phyloP scores from a whole-genome alignment of 2,113 vertebrate species.

The Mobula birostris region DNA sequence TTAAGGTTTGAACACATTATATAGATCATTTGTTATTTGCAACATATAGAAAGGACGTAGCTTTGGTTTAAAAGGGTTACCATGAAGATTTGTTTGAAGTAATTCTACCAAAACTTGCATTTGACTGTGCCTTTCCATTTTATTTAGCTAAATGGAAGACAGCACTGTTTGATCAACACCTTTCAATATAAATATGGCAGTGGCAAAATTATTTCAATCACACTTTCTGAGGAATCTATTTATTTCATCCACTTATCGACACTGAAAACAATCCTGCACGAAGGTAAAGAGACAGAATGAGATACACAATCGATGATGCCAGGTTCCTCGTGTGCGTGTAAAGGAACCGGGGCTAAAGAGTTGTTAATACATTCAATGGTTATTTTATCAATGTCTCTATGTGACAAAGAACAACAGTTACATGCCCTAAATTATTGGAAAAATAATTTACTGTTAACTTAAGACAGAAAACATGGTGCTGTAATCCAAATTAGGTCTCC shows the following conservation, averaged over 20 bases:
- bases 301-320: not conserved
- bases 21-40: not conserved
- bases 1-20: not conserved
- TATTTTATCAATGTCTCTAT: not conserved
- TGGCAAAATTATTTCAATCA: not conserved
- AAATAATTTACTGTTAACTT: not conserved
- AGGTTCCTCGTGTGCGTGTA: not conserved
- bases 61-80: not conserved
- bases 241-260: not conserved
- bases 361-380: not conserved
- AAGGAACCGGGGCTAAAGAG: not conserved
- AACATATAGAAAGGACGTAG: not conserved
- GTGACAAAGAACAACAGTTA: not conserved
- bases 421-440: not conserved
- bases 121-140: not conserved
- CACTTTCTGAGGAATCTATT: not conserved
- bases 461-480: too few relatives aligned
- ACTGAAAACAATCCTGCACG: not conserved
- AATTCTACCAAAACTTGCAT: not conserved
- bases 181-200: not conserved
- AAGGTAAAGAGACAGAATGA: not conserved
- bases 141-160: conserved; percentile 11
- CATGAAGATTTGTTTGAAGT: not conserved
- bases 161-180: not conserved
- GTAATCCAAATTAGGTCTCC: too few relatives aligned